Conservation (phyloP, 2,797 vertebrate genomes). For the Enteromius anoplus region DNA sequence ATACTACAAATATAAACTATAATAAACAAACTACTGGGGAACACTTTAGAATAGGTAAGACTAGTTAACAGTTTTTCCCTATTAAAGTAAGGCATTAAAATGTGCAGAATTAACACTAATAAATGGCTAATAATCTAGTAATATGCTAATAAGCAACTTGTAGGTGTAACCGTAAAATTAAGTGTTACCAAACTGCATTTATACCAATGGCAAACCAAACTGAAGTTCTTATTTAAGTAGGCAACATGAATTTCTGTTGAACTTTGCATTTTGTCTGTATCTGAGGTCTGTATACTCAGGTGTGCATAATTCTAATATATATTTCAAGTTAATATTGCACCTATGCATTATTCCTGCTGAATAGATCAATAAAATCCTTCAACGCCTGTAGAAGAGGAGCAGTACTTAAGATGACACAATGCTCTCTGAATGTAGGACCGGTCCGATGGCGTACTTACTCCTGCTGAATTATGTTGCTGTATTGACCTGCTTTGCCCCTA, state of each 20-base stretch:
- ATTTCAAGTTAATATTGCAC: slow-evolving; percentile 4
- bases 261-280: neutral
- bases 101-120: too few relatives aligned
- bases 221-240: neutral
- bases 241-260: neutral
- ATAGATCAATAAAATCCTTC: slow-evolving; percentile 25
- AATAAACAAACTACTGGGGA: too few relatives aligned
- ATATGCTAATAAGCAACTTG: too few relatives aligned
- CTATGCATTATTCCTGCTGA: slow-evolving; percentile 1
- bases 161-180: too few relatives aligned
- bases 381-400: neutral
- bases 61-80: too few relatives aligned
- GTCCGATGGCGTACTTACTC: slow-evolving; percentile 15
- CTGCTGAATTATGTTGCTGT: slow-evolving; percentile 33
- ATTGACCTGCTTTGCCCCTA: slow-evolving; percentile 29
- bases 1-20: neutral
- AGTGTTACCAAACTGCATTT: neutral
- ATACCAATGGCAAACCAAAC: neutral
- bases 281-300: slow-evolving; percentile 19
- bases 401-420: slow-evolving; percentile 26
- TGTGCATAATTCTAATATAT: neutral
- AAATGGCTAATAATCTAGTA: too few relatives aligned
- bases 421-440: slow-evolving; percentile 14
- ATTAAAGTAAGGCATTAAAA: too few relatives aligned
- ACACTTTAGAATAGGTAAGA: too few relatives aligned